Evolutionary conservation across 2,888 invertebrate species (phyloP).

Genomic region (Drosophila heteroneura): DNA sequence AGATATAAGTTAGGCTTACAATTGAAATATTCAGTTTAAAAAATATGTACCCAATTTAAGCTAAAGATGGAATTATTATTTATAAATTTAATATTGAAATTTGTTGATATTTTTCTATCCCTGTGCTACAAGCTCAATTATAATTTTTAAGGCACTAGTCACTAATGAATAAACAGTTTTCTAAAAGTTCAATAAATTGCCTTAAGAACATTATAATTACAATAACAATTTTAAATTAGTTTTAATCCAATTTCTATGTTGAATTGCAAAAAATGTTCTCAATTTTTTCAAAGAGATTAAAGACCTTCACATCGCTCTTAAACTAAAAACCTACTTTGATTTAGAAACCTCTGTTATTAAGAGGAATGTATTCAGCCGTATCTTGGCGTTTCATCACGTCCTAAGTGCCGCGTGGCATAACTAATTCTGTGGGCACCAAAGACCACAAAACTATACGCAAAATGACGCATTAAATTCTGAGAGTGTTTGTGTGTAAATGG

Average conservation of each 20-base stretch:
- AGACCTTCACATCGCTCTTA: background rate
- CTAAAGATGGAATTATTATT: background rate
- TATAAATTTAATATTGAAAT: background rate
- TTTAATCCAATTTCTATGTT: background rate
- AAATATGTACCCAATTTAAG: background rate
- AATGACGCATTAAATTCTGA: constrained; percentile 52
- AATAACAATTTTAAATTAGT: background rate
- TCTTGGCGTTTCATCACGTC: constrained; percentile 25
- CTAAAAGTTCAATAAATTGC: background rate
- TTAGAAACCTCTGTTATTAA: constrained; percentile 13
- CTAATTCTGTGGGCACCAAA: constrained; percentile 41
- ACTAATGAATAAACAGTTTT: background rate
- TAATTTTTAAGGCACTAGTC: background rate
- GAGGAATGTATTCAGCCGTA: constrained; percentile 25
- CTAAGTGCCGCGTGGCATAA: constrained; percentile 40
- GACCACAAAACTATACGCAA: constrained; percentile 40
- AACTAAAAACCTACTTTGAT: constrained; percentile 28
- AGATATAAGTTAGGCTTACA: background rate
- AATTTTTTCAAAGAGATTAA: background rate
- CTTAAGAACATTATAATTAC: background rate
- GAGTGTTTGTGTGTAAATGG: background rate
- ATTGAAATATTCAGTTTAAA: background rate
- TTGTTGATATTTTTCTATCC: background rate
- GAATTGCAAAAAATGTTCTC: too few species aligned
- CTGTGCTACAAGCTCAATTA: background rate